phyloP scores from a whole-genome alignment of 1,140 invertebrate species.

The Drosophila serrata region DNA sequence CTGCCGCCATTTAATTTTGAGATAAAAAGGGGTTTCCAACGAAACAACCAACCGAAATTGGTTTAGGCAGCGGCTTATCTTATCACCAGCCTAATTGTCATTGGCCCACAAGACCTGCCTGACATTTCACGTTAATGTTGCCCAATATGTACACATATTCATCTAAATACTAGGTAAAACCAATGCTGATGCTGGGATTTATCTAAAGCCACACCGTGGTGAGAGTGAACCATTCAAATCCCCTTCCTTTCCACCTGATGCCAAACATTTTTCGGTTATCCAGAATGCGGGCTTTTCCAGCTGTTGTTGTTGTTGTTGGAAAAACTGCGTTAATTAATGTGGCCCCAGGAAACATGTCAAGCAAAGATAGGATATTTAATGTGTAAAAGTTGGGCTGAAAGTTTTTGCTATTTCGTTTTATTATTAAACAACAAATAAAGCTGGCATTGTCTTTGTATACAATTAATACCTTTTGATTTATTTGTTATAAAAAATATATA shows the following conservation, averaged over 20 bases:
- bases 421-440: background rate
- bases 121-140: slow-evolving; percentile 60
- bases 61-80: slow-evolving; percentile 81
- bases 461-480: slow-evolving; percentile 1
- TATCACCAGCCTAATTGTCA: slow-evolving; percentile 79
- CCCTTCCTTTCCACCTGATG: slow-evolving; percentile 38
- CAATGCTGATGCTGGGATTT: slow-evolving; percentile 22
- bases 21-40: slow-evolving; percentile 64
- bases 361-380: slow-evolving; percentile 7
- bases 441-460: background rate
- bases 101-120: slow-evolving; percentile 50
- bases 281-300: slow-evolving; percentile 7
- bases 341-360: background rate
- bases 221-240: slow-evolving; percentile 51
- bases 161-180: background rate
- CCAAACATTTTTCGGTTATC: slow-evolving; percentile 24
- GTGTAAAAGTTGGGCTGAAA: slow-evolving; percentile 10
- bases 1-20: slow-evolving; percentile 78
- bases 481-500: background rate
- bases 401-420: background rate
- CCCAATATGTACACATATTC: slow-evolving; percentile 24
- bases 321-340: slow-evolving; percentile 46
- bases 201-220: slow-evolving; percentile 35
- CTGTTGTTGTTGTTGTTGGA: background rate
- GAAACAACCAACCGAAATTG: slow-evolving; percentile 58